Evolutionary conservation across 2,888 invertebrate genomes (phyloP).

Genomic region (Liodrosophila aerea): DNA sequence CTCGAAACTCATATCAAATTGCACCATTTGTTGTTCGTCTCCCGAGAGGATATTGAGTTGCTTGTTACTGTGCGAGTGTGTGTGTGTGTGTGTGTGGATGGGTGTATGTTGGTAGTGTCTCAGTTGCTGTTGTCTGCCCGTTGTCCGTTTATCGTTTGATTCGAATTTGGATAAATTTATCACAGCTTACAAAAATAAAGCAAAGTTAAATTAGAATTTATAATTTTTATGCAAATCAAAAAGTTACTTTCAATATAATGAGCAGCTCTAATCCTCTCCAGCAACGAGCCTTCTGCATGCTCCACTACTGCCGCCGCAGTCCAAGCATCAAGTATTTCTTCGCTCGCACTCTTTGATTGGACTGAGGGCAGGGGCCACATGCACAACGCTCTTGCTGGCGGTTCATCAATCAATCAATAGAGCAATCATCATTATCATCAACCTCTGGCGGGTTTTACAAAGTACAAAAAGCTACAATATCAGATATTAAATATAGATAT

Average conservation of each 20-base stretch:
- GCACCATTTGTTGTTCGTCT: slow-evolving; percentile 73
- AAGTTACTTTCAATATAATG: slow-evolving; percentile 52
- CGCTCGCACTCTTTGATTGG: slow-evolving; percentile 61
- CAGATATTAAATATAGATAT: slow-evolving; percentile 51
- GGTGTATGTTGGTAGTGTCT: slow-evolving; percentile 4
- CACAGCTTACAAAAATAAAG: slow-evolving; percentile 72
- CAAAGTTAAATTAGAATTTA: slow-evolving; percentile 38
- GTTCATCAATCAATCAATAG: not conserved
- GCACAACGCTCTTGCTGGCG: slow-evolving; percentile 48
- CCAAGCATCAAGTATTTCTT: slow-evolving; percentile 61
- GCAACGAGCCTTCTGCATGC: slow-evolving; percentile 53
- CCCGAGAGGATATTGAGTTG: slow-evolving; percentile 54
- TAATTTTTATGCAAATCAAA: slow-evolving; percentile 58
- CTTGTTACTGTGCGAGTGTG: slow-evolving; percentile 16
- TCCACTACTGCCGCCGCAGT: not conserved
- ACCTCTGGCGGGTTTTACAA: slow-evolving; percentile 7
- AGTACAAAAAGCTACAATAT: slow-evolving; percentile 66
- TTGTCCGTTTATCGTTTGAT: slow-evolving; percentile 72
- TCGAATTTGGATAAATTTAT: slow-evolving; percentile 74
- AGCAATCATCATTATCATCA: slow-evolving; percentile 44
- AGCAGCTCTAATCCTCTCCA: slow-evolving; percentile 13
- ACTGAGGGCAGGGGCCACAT: slow-evolving; percentile 24
- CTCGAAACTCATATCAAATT: slow-evolving; percentile 67
- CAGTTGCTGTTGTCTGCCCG: slow-evolving; percentile 20
- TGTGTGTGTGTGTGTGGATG: no score